Evolutionary conservation across 2,888 invertebrate genomes (phyloP), one percentile per base, ranked within the genome.

Genomic region (Melikaiella ostensackeni): DNA sequence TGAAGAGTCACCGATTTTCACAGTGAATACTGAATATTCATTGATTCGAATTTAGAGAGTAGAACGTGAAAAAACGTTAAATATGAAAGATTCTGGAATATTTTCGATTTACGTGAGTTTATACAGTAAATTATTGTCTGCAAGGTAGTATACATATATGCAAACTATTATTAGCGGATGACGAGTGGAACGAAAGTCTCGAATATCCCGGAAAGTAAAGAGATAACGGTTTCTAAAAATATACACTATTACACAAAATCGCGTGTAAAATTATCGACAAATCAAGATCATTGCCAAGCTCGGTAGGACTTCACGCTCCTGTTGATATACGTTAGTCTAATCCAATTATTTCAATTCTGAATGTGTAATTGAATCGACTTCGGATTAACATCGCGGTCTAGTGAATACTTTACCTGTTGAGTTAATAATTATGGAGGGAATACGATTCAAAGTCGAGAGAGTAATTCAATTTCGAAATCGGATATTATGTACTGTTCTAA

Each of bases 241-340:
- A 63, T 21, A n/a, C 11, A 63, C 19, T 63, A 63, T 21, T 63
- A 35, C 35, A 63, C 63, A 35, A 63, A 63, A 63, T 21, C 35
- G 5, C 4, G 63, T 63, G 13, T 63, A 35, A 63, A 63, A 63
- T 63, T 63, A 63, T 63, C 35, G 63, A 63, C 35, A 63, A 64
- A 42, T 42, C 24, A 42, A 64, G 64, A 64, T 42, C 24, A 64
- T 64, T 64, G 64, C 64, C 42, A 64, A 64, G 64, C 13, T 64
- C 42, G 42, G 64, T 64, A 4, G 21, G 16, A 24, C 42, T 64
- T 64, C 24, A 42, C 42, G 64, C 42, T 64, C 16, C 42, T 8
- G 24, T 64, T 42, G 42, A 27, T 64, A 64, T 13, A 64, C 21
- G 16, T 9, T 38, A 38, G 42, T 64, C 8, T 64, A 64, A 64